Evolutionary conservation across 2,888 invertebrate species (phyloP), one percentile per base, ranked within the genome.

Genomic region (Dolichopus griseipennis): DNA sequence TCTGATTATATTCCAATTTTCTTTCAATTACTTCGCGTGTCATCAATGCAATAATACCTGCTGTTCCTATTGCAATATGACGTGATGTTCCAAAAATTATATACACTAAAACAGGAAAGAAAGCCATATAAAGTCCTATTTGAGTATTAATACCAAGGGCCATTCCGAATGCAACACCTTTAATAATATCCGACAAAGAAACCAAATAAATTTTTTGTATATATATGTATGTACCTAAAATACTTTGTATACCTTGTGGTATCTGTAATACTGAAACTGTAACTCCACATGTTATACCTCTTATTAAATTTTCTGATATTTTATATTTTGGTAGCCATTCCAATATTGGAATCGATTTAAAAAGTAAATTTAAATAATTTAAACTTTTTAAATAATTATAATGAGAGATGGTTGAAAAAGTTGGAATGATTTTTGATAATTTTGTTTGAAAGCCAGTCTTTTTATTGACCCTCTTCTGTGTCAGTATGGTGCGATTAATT

Each of bases 261-360:
- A 93, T 91, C 76, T 92, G 91, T 89, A 93, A 90, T 68, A 93
- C 86, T 52, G 90, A 92, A 5, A 93, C 90, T 0, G 94, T 94
- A 64, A 91, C 81, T 1, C 94, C 94, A n/a, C 92, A 85, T 64
- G 92, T 85, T 15, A 91, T 75, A 80, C 94, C 94, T n/a, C 85
- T 83, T 0, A 86, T 70, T 9, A 92, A 79, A 76, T 89, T 83
- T 33, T 82, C 79, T 73, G 81, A 84, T 80, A 85, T 84, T 65
- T 84, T 83, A 78, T 90, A 90, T 66, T 84, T 81, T 61, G 84
- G 85, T 22, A 90, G 75, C 89, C 89, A 89, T 72, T 82, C 83
- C 15, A 86, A 69, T 7, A 85, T 83, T n/a, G 89, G 89, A 65
- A 87, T 75, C 1, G 82, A 69, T 68, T 78, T 22, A 8, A 20